Conservation (phyloP, 1,140 invertebrate genomes). For the Cotesia chilonis region DNA sequence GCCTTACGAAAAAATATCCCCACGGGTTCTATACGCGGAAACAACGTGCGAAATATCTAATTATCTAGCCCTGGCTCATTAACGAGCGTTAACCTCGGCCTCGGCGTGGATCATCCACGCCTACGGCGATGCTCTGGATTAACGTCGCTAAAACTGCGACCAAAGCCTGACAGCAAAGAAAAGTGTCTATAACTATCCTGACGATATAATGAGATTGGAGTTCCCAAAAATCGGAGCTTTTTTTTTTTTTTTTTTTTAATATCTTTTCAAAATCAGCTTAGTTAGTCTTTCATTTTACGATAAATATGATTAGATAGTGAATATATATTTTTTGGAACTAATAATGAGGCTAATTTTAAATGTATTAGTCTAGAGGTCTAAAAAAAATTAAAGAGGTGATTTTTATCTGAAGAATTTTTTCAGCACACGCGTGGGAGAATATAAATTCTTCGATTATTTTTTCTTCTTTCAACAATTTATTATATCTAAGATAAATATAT, state of each 20-base stretch:
- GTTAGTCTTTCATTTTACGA: neutral
- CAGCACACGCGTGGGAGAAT: slow-evolving; percentile 50
- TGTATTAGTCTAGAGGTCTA: slow-evolving; percentile 45
- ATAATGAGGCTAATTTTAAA: slow-evolving; percentile 54
- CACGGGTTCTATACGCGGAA: slow-evolving; percentile 42
- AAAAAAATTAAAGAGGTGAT: slow-evolving; percentile 43
- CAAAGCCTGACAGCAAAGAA: neutral
- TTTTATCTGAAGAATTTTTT: slow-evolving; percentile 58
- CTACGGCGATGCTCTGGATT: slow-evolving; percentile 5
- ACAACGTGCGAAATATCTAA: slow-evolving; percentile 47
- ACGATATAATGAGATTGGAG: neutral
- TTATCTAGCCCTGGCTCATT: slow-evolving; percentile 42
- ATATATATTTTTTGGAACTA: slow-evolving; percentile 30
- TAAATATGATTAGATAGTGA: neutral
- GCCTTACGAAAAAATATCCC: too few relatives aligned
- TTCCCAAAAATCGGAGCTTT: neutral
- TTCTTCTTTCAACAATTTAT: slow-evolving; percentile 30
- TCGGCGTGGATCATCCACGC: slow-evolving; percentile 3
- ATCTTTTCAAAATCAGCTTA: neutral
- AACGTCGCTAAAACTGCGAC: neutral
- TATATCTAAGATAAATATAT: slow-evolving; percentile 3
- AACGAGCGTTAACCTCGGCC: slow-evolving; percentile 19
- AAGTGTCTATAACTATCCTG: neutral
- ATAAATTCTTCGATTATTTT: slow-evolving; percentile 35
- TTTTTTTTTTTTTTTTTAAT: neutral